A percentile compares a stretch with the other conserved stretches of the same genome.
Evolutionary conservation across 2,113 vertebrate genomes (phyloP).

Genomic region (Fukomys damarensis): DNA sequence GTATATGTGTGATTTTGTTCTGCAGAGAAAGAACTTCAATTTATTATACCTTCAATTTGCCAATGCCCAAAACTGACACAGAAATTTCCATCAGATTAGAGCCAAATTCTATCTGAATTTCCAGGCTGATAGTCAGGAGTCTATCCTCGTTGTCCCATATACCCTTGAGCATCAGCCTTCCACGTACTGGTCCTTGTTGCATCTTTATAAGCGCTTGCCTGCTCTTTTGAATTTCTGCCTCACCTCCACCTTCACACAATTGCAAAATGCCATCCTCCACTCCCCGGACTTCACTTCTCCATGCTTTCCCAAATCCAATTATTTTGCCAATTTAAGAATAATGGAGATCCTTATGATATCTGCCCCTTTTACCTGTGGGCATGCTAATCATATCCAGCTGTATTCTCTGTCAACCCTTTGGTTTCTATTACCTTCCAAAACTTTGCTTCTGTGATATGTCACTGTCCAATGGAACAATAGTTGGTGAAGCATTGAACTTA

Average conservation of each 20-base stretch:
- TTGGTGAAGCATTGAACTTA: neutral
- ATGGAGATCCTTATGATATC: slow-evolving; percentile 23
- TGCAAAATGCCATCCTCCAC: neutral
- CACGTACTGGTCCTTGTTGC: neutral
- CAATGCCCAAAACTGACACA: neutral
- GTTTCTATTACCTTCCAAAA: neutral
- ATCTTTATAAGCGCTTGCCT: neutral
- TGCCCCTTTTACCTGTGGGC: neutral
- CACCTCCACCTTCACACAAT: neutral
- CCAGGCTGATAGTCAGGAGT: neutral
- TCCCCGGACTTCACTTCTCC: neutral
- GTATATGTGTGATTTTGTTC: neutral
- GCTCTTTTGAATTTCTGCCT: neutral
- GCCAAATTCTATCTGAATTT: neutral
- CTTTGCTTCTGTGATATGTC: slow-evolving; percentile 10
- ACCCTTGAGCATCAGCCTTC: neutral
- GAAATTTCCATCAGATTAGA: neutral
- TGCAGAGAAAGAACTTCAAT: slow-evolving; percentile 23
- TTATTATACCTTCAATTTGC: slow-evolving; percentile 41
- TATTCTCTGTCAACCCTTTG: neutral
- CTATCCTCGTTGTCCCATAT: neutral
- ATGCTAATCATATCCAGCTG: neutral
- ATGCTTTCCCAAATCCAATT: neutral
- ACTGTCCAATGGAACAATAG: neutral
- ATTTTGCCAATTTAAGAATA: slow-evolving; percentile 9